Evolutionary conservation across 2,888 invertebrate genomes (phyloP), one percentile per base, ranked within the genome.

Genomic region (Smittia aterrima): DNA sequence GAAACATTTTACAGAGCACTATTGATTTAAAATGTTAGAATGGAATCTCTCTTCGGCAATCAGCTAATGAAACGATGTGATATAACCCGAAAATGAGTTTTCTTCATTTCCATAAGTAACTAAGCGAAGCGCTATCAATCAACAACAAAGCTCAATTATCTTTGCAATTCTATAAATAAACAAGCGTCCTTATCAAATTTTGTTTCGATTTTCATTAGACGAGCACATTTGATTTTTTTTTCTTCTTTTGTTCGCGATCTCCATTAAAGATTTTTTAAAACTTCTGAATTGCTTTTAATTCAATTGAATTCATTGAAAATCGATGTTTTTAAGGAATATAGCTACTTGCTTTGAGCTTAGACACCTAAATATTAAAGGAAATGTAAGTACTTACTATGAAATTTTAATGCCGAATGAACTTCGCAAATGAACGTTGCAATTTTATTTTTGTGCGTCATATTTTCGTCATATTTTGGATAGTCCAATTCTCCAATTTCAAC

Each of bases 191-290:
- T 58, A 58, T 58, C 58, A 58, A 20, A 18, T 22, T 18, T 58
- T n/a, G 4, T 47, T 47, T 11, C 16, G 13, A 58, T 18, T 58
- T 18, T 2, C 2, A 58, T 18, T 22, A 4, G 3, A 2, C 22
- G 16, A 58, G 58, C 58, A 58, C 58, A 47, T 58, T 47, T 58
- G 58, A 58, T 58, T 58, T 58, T 58, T 58, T 22, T 58, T n/a
- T 22, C 18, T 22, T 22, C 58, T 2, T 13, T 22, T 47, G 16
- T 38, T 4, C 11, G 38, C 13, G 22, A 58, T 58, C 58, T 58
- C 58, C 58, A 58, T 58, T 58, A 58, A 6, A 7, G 58, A 38
- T 38, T 38, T 38, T 38, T 38, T 38, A 47, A 47, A 47, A 32
- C 9, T 32, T 32, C n/a, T 11, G 47, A 47, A 32, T n/a, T n/a